phyloP scores from a whole-genome alignment of 2,888 invertebrate genomes.

The Lacanobia wlatinum region DNA sequence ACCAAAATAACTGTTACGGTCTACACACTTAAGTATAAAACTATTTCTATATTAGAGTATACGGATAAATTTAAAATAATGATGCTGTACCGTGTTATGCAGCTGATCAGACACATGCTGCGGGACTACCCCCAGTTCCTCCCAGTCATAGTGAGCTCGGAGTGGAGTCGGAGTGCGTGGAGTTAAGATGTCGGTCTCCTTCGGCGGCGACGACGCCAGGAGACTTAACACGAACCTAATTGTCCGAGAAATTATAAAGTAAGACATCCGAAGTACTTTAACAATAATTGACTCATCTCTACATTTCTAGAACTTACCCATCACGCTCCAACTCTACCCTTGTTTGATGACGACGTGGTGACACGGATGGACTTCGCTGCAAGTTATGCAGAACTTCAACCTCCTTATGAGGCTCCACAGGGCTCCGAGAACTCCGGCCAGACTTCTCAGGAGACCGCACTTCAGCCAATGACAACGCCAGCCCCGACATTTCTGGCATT shows the following conservation, averaged over 20 bases:
- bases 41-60: not conserved
- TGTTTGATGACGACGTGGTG: conserved; percentile 88
- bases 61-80: not conserved
- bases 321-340: conserved; percentile 84
- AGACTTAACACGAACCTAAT: conserved; percentile 84
- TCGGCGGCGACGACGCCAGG: conserved; percentile 80
- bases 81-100: conserved; percentile 91
- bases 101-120: conserved; percentile 92
- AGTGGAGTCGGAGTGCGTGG: conserved; percentile 81
- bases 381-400: conserved; percentile 93
- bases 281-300: not conserved
- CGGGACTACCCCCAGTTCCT: conserved; percentile 91
- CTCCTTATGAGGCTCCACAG: conserved; percentile 91
- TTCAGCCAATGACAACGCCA: conserved; percentile 82
- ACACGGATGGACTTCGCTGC: conserved; percentile 91
- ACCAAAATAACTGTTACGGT: not conserved
- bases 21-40: not conserved
- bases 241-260: conserved; percentile 23
- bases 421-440: conserved; percentile 79
- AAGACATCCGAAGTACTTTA: not conserved
- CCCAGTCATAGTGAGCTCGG: conserved; percentile 89
- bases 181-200: conserved; percentile 76
- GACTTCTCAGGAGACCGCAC: conserved; percentile 81
- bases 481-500: conserved; percentile 77
- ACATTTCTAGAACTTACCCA: conserved; percentile 77